Percentiles rank a stretch among this genome's conserved stretches.
Conservation (phyloP, 2,797 vertebrate genomes). For the Aulostomus chinensis region DNA sequence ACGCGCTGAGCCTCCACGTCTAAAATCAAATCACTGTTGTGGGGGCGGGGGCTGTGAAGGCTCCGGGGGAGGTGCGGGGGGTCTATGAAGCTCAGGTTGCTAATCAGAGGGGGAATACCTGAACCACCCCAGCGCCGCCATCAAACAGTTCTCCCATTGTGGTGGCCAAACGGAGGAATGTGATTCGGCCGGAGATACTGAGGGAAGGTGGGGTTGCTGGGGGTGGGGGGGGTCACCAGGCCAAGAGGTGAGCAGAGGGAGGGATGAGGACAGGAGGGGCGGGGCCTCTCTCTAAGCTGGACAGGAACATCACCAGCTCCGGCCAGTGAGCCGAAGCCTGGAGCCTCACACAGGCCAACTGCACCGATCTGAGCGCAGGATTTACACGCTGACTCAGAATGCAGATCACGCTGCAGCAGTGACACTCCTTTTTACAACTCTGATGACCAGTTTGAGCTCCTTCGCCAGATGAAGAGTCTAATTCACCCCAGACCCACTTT, state of each 20-base stretch:
- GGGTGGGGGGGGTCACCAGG: constrained; percentile 31
- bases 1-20: too few relatives aligned
- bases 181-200: constrained; percentile 73
- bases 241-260: constrained; percentile 22
- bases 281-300: neutral
- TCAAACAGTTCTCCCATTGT: constrained; percentile 81
- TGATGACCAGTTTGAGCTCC: too few relatives aligned
- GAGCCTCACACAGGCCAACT: too few relatives aligned
- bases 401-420: too few relatives aligned
- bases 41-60: neutral
- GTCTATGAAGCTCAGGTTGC: constrained; percentile 69
- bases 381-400: too few relatives aligned
- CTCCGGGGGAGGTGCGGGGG: constrained; percentile 16
- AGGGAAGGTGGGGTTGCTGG: constrained; percentile 28
- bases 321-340: too few relatives aligned
- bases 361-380: too few relatives aligned
- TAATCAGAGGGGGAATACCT: constrained; percentile 75
- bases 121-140: constrained; percentile 64
- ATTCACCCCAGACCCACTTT: too few relatives aligned
- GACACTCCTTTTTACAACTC: too few relatives aligned
- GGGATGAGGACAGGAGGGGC: neutral
- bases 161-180: constrained; percentile 70
- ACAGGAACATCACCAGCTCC: neutral
- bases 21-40: constrained; percentile 13
- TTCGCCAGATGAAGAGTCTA: too few relatives aligned